Evolutionary conservation across 2,113 vertebrate genomes (phyloP).

Genomic region (Pan paniscus): DNA sequence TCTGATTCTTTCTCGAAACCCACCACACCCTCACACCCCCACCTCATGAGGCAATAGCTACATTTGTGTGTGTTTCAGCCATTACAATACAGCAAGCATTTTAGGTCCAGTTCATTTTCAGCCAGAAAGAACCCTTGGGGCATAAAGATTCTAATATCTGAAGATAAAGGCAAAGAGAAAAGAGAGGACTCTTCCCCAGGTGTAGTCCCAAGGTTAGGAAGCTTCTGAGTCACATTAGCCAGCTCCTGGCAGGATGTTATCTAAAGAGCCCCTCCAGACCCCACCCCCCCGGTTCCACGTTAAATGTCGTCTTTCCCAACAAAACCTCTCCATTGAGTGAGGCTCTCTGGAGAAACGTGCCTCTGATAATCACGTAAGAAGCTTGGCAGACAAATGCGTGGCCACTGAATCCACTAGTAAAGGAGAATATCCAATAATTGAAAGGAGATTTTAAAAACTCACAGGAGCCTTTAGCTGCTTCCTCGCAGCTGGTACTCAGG

Average conservation of each 20-base stretch:
- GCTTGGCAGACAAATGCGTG: background rate
- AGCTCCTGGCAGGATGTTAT: background rate
- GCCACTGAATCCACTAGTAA: no score
- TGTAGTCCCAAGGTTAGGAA: background rate
- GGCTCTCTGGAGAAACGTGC: background rate
- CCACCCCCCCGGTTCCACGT: background rate
- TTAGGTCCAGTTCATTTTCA: background rate
- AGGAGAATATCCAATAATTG: no score
- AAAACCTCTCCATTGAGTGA: no score
- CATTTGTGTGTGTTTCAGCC: fast-evolving
- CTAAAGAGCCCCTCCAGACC: background rate
- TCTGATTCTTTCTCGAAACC: background rate
- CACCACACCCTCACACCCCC: background rate
- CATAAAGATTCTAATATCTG: background rate
- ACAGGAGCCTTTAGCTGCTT: background rate
- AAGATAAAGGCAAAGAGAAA: background rate
- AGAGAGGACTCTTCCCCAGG: background rate
- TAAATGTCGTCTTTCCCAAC: background rate
- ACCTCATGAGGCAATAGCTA: background rate
- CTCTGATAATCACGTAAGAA: background rate
- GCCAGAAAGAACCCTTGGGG: background rate
- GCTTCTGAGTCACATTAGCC: background rate
- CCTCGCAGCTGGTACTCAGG: background rate
- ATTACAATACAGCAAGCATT: background rate
- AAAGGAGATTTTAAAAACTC: background rate